These are phyloP conservation scores for Amazona guildingii DNA, from an alignment of 2,113 vertebrate genomes.

Conservation along the genomic window DNA sequence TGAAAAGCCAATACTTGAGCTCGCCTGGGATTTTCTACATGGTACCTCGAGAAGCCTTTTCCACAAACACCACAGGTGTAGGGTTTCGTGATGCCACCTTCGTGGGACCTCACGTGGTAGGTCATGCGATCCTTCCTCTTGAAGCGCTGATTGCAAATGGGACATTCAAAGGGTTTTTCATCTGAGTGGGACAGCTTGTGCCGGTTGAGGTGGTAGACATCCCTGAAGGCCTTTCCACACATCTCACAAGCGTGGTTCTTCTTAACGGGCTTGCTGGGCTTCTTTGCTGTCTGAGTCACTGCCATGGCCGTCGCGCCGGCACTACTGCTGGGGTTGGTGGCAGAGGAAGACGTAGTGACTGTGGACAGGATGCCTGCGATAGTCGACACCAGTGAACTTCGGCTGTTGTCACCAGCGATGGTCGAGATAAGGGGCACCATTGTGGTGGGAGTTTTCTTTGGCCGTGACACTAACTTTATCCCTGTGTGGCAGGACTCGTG, in stretches of 20 bases:
- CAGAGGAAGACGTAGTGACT: slow-evolving; percentile 91
- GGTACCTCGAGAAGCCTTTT: slow-evolving; percentile 98
- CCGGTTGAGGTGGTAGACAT: slow-evolving; percentile 96
- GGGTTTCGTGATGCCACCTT: slow-evolving; percentile 96
- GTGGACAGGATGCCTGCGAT: slow-evolving; percentile 94
- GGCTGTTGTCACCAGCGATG: slow-evolving; percentile 88
- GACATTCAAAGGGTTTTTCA: slow-evolving; percentile 97
- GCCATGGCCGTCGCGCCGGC: slow-evolving; percentile 79
- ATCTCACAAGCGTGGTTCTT: slow-evolving; percentile 98
- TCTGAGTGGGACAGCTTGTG: slow-evolving; percentile 98
- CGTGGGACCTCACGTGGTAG: slow-evolving; percentile 96
- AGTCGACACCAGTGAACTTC: slow-evolving; percentile 90
- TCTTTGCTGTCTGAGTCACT: slow-evolving; percentile 83
- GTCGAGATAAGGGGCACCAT: slow-evolving; percentile 95
- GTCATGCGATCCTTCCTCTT: slow-evolving; percentile 99
- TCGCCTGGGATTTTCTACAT: slow-evolving; percentile 65
- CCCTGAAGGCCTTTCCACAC: slow-evolving; percentile 97
- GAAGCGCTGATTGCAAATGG: slow-evolving; percentile 97
- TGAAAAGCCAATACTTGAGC: slow-evolving; percentile 54
- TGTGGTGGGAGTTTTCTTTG: slow-evolving; percentile 91
- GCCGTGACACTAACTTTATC: slow-evolving; percentile 95
- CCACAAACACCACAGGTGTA: slow-evolving; percentile 98
- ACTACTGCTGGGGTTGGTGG: slow-evolving; percentile 83
- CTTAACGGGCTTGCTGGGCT: slow-evolving; percentile 94
- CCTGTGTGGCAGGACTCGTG: slow-evolving; percentile 98